Conservation (phyloP, 1,140 invertebrate genomes). For the Phymorhynchus buccinoides region DNA sequence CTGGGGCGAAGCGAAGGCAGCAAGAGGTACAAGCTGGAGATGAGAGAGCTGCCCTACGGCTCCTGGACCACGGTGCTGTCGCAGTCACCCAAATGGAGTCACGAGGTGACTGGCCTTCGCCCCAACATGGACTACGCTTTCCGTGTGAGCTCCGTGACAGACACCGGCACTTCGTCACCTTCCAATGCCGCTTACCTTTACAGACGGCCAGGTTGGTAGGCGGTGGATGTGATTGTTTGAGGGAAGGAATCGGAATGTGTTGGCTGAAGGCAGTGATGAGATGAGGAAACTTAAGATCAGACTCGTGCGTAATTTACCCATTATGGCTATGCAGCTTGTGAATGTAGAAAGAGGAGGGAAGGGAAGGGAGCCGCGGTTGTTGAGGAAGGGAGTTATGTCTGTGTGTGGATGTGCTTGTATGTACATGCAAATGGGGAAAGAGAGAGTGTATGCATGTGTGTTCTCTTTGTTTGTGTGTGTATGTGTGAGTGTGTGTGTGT, state of each 20-base stretch:
- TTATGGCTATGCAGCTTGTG: no score
- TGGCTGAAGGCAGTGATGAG: no score
- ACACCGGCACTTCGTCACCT: slow-evolving; percentile 75
- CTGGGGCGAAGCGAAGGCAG: background rate
- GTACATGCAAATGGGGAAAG: no score
- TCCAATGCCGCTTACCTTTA: slow-evolving; percentile 61
- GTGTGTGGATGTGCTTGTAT: no score
- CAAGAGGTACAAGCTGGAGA: slow-evolving; percentile 43
- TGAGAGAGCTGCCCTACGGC: slow-evolving; percentile 55
- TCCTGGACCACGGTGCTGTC: slow-evolving; percentile 58
- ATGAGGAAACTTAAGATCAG: no score
- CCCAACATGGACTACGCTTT: slow-evolving; percentile 98
- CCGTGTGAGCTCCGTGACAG: slow-evolving; percentile 95
- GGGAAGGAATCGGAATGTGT: background rate
- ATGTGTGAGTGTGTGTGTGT: no score
- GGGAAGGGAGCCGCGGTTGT: no score
- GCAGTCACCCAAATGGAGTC: slow-evolving; percentile 53
- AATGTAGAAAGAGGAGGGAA: no score
- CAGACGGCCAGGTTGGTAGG: slow-evolving; percentile 57
- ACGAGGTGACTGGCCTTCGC: slow-evolving; percentile 79
- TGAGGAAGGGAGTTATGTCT: no score
- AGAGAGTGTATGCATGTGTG: no score
- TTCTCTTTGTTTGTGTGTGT: no score
- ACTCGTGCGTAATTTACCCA: no score
- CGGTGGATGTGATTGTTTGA: background rate